Conservation (phyloP, 1,140 invertebrate genomes). For the Scaptomyza pallida region DNA sequence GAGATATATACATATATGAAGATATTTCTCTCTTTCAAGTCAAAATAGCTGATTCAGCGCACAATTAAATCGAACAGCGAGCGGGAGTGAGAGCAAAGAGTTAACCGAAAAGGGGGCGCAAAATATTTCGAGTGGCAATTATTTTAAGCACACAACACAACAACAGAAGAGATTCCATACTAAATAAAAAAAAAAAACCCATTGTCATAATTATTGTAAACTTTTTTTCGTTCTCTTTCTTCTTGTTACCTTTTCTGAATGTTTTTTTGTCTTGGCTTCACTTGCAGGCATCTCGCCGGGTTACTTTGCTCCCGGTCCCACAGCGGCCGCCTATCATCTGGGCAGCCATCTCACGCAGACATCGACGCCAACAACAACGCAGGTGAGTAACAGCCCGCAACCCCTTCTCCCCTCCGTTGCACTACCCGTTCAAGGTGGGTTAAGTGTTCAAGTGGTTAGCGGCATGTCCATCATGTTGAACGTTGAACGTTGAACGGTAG, state of each 20-base stretch:
- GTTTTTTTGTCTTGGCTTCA: conserved; percentile 41
- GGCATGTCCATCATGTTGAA: conserved; percentile 4
- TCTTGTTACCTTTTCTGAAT: conserved; percentile 33
- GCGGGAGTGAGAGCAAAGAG: conserved; percentile 47
- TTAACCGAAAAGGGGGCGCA: conserved; percentile 69
- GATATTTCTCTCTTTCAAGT: conserved; percentile 20
- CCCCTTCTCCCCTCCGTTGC: background rate
- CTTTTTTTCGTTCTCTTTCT: conserved; percentile 31
- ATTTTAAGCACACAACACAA: conserved; percentile 70
- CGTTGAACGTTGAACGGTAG: conserved; percentile 59
- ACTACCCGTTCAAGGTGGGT: conserved; percentile 22
- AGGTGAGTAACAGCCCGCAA: conserved; percentile 83
- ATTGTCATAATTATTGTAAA: conserved; percentile 58
- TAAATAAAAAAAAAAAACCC: too few relatives aligned
- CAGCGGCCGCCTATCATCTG: conserved; percentile 83
- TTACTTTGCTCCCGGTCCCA: conserved; percentile 83
- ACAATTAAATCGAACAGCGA: conserved; percentile 55
- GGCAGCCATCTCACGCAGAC: conserved; percentile 83
- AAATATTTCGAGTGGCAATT: conserved; percentile 82
- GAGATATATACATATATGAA: conserved; percentile 38
- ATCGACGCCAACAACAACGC: conserved; percentile 80
- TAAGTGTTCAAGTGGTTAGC: conserved; percentile 19
- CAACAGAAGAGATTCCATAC: conserved; percentile 4
- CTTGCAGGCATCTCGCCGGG: conserved; percentile 83
- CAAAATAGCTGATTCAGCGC: conserved; percentile 78